Conservation (phyloP, 2,797 vertebrate species). For the Poeciliopsis presidionis region DNA sequence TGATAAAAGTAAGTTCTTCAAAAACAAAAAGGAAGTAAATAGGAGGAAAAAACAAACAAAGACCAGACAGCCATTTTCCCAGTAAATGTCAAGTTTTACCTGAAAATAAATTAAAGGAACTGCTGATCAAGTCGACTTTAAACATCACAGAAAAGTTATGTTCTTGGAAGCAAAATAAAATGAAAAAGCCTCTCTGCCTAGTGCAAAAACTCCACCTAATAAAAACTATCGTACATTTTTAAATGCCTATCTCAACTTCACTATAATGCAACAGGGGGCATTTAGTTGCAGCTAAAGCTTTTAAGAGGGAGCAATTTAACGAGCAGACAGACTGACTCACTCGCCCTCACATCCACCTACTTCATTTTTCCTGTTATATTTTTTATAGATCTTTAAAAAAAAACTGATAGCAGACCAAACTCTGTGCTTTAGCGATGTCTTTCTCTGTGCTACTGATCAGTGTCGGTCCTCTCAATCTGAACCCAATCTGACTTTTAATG, state of each 20-base stretch:
- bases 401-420: background rate
- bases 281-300: conserved; percentile 29
- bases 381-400: conserved; percentile 25
- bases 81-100: background rate
- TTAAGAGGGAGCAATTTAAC: conserved; percentile 23
- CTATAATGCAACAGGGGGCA: conserved; percentile 9
- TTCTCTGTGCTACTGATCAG: background rate
- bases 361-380: conserved; percentile 9
- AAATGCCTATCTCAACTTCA: conserved; percentile 17
- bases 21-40: background rate
- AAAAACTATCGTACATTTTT: conserved; percentile 1
- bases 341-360: conserved; percentile 31
- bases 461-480: background rate
- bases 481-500: background rate
- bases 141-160: background rate
- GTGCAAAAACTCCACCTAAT: background rate
- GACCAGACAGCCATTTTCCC: background rate
- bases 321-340: conserved; percentile 35
- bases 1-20: background rate
- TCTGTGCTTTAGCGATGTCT: background rate
- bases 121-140: too few species aligned
- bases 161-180: background rate
- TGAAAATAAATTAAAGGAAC: background rate
- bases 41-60: background rate
- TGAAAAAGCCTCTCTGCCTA: background rate